These are phyloP conservation scores for Ictalurus punctatus DNA, from an alignment of 2,113 vertebrate species.

Conservation along the genomic window DNA sequence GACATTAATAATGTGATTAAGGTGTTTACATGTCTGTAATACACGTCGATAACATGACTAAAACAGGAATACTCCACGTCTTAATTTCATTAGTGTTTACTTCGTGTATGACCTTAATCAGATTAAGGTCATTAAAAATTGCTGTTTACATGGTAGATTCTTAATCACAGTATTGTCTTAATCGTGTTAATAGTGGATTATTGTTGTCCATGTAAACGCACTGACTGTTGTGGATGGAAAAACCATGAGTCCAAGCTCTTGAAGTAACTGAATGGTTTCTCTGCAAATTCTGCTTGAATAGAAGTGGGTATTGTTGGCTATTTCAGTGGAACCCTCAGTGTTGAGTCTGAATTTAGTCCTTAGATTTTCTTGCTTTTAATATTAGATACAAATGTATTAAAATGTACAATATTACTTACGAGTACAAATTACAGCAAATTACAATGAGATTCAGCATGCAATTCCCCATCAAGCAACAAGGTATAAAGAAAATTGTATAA, in stretches of 20 bases:
- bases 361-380: not conserved
- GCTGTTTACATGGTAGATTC: too few relatives aligned
- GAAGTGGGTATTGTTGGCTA: not conserved
- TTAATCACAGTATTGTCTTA: too few relatives aligned
- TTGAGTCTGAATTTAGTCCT: not conserved
- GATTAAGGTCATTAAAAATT: too few relatives aligned
- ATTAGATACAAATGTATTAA: not conserved
- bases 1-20: too few relatives aligned
- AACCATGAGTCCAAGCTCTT: not conserved
- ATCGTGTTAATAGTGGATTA: too few relatives aligned
- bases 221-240: not conserved
- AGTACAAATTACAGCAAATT: not conserved
- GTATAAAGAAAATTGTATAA: not conserved
- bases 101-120: too few relatives aligned
- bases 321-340: not conserved
- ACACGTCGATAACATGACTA: too few relatives aligned
- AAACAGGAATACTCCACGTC: too few relatives aligned
- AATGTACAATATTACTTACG: not conserved
- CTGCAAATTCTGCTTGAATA: not conserved
- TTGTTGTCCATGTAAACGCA: too few relatives aligned
- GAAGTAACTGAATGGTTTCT: not conserved
- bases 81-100: too few relatives aligned
- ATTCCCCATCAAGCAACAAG: too few relatives aligned
- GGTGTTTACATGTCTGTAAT: too few relatives aligned
- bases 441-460: not conserved